A percentile compares a stretch with the other conserved stretches of the same genome.
phyloP scores from a whole-genome alignment of 2,888 invertebrate species.

The Lordiphosa andalusiaca region DNA sequence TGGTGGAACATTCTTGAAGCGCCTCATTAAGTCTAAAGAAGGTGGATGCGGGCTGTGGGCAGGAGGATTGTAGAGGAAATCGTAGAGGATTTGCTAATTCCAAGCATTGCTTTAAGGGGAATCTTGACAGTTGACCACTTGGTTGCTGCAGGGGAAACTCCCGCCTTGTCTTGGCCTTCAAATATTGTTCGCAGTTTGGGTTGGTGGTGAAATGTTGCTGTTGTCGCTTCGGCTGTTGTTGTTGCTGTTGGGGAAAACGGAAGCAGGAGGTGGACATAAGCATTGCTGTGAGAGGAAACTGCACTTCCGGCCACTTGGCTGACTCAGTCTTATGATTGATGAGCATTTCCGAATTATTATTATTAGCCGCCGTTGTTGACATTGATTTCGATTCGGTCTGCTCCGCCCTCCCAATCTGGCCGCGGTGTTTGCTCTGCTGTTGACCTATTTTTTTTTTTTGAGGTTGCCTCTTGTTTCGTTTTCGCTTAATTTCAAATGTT shows the following conservation, averaged over 20 bases:
- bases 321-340: constrained; percentile 53
- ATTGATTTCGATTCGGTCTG: not conserved
- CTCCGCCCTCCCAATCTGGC: constrained; percentile 8
- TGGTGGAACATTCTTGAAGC: constrained; percentile 53
- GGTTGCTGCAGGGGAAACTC: too few relatives aligned
- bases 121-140: too few relatives aligned
- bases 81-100: too few relatives aligned
- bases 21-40: constrained; percentile 17
- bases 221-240: constrained; percentile 1
- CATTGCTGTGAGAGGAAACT: constrained; percentile 45
- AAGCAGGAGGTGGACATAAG: not conserved
- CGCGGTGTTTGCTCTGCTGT: constrained; percentile 37
- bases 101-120: too few relatives aligned
- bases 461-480: not conserved
- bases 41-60: constrained; percentile 13
- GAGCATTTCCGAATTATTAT: constrained; percentile 50
- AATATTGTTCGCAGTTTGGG: too few relatives aligned
- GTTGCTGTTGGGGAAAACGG: constrained; percentile 12
- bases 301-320: constrained; percentile 40
- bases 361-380: constrained; percentile 49
- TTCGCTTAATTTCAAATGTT: constrained; percentile 32
- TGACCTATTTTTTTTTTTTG: constrained; percentile 61
- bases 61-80: not conserved
- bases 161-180: too few relatives aligned
- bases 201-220: constrained; percentile 1